phyloP scores from a whole-genome alignment of 2,797 vertebrate species.

The Danio jaintianensis region DNA sequence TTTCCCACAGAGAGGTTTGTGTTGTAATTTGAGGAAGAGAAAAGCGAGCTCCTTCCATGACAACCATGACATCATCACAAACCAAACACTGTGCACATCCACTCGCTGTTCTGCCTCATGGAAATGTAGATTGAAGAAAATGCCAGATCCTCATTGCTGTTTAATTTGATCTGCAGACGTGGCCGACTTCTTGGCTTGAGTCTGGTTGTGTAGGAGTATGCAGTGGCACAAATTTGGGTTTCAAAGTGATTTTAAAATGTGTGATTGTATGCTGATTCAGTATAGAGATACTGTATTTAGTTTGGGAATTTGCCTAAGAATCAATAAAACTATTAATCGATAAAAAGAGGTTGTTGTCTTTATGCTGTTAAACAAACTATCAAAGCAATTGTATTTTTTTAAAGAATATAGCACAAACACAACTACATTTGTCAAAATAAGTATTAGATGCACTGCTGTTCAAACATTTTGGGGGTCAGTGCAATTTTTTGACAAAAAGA shows the following conservation, averaged over 20 bases:
- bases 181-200: neutral
- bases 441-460: neutral
- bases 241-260: neutral
- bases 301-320: too few species aligned
- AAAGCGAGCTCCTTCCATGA: constrained; percentile 49
- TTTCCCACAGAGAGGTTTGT: constrained; percentile 59
- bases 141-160: neutral
- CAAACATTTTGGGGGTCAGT: neutral
- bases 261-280: neutral
- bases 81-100: constrained; percentile 43
- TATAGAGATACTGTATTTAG: too few species aligned
- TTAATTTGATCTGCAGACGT: neutral
- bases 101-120: constrained; percentile 9
- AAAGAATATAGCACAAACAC: neutral
- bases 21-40: constrained; percentile 48
- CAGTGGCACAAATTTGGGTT: neutral
- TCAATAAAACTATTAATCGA: too few species aligned
- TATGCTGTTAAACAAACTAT: neutral
- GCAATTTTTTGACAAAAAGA: neutral
- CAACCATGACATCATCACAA: constrained; percentile 59
- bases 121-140: constrained; percentile 39
- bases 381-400: neutral
- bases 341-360: too few species aligned
- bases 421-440: neutral
- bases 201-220: neutral